Base-by-base conservation (phyloP, 2,888 invertebrate species). In the Eupithecia centaureata region DNA sequence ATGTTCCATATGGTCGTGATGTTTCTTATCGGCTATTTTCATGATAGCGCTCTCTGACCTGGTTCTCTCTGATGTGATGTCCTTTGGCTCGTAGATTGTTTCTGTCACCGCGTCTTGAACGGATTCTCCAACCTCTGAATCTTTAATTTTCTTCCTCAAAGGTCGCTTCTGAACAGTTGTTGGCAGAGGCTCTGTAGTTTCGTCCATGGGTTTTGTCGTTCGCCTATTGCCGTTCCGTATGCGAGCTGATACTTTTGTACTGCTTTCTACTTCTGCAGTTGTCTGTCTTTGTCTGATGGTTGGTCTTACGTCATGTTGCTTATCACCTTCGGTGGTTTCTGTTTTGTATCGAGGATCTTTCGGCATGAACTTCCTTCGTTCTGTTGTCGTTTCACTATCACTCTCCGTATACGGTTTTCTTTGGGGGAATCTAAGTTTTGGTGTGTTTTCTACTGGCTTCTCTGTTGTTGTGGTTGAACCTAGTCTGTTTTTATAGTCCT, bases 401-500 rank as follows among this genome's bases (percentile, higher is more conserved):
- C 80, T 86, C 27, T 92, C 91, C 28, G 79, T 86, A 66, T 86
- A 86, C 1, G 91, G 93, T 75, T 94, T 87, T 79, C 95, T 86
- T 63, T 89, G 91, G 1, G 94, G 94, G 78, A 88, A 94, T 77
- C 94, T 84, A 8, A 90, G 47, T 80, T 93, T 94, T 1, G 91
- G 84, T 18, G 86, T 86, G 28, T 86, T 81, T 72, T 87, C 89
- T 13, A 72, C 70, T 0, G 89, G 76, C 70, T 85, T 88, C 72
- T 93, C 93, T 22, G 92, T 90, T 27, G 91, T 89, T 61, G 94
- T 94, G 0, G 95, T 94, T 0, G 94, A 94, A 76, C 94, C 95
- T 61, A 96, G 83, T 70, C 96, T 91, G 75, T 94, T 96, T 79
- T 95, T 95, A 82, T 96, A 96, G 73, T 96, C 96, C 85, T 96